A percentile compares a stretch with the other conserved stretches of the same genome.
These are phyloP conservation scores for Oryzias woworae DNA, from an alignment of 2,113 vertebrate species.

Conservation along the genomic window DNA sequence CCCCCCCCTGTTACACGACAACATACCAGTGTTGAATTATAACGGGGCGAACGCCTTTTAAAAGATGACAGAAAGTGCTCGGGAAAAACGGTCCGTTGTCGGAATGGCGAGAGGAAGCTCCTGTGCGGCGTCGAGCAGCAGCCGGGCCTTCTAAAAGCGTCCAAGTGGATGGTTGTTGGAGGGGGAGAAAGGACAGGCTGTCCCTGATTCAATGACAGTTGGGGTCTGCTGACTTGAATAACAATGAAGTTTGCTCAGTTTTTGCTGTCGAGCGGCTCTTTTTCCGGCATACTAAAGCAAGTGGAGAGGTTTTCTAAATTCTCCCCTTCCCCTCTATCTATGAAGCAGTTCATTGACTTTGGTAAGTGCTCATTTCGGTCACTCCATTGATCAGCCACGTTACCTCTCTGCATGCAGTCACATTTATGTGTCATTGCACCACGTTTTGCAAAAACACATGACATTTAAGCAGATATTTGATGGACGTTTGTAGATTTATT, in stretches of 20 bases:
- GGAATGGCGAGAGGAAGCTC: not conserved
- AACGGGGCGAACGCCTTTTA: not conserved
- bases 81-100: not conserved
- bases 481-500: too few species aligned
- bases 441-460: not conserved
- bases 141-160: not conserved
- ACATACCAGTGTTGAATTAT: slow-evolving; percentile 1
- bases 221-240: slow-evolving; percentile 15
- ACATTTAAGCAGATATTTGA: not conserved
- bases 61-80: slow-evolving; percentile 10
- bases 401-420: not conserved
- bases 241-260: slow-evolving; percentile 89
- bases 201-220: slow-evolving; percentile 9
- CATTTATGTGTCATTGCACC: too few species aligned
- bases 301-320: slow-evolving; percentile 88
- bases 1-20: slow-evolving; percentile 10
- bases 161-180: slow-evolving; percentile 23
- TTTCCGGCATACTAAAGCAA: slow-evolving; percentile 75
- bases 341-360: slow-evolving; percentile 96
- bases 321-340: slow-evolving; percentile 92
- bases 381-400: too few species aligned
- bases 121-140: not conserved
- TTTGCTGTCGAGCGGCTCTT: slow-evolving; percentile 79
- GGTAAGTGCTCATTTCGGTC: slow-evolving; percentile 67
- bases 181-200: slow-evolving; percentile 21